These are phyloP conservation scores for Heteronetta atricapilla DNA, from an alignment of 2,113 vertebrate genomes.

Conservation along the genomic window DNA sequence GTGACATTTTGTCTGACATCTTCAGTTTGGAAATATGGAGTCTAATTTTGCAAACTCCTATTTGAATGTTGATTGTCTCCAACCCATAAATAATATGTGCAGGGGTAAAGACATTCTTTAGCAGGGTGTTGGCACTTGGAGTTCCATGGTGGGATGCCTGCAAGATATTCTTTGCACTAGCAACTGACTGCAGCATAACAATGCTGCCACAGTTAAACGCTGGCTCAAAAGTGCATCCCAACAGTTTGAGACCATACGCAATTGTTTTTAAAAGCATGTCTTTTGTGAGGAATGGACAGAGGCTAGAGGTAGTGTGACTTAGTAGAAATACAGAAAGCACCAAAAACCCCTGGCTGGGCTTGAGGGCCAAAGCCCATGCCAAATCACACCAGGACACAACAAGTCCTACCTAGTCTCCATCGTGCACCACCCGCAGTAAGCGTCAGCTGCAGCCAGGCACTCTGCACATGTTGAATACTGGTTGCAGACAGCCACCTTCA, in stretches of 20 bases:
- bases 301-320: neutral
- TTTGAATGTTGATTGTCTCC: neutral
- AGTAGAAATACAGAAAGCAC: neutral
- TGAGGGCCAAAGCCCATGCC: rapidly evolving
- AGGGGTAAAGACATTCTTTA: neutral
- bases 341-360: neutral
- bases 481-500: conserved; percentile 88
- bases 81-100: neutral
- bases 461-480: conserved; percentile 83
- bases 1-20: neutral
- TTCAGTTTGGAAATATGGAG: neutral
- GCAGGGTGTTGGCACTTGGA: neutral
- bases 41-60: neutral
- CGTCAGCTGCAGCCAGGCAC: conserved; percentile 86
- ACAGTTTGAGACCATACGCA: neutral
- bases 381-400: rapidly evolving
- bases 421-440: conserved; percentile 95
- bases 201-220: neutral
- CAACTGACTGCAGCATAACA: neutral
- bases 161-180: neutral
- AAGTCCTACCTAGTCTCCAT: conserved; percentile 89
- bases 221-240: neutral
- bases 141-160: neutral
- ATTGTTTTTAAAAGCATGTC: rapidly evolving
- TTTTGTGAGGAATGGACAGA: neutral